Base-by-base conservation (phyloP, 2,113 vertebrate species). In the Nibea coibor region DNA sequence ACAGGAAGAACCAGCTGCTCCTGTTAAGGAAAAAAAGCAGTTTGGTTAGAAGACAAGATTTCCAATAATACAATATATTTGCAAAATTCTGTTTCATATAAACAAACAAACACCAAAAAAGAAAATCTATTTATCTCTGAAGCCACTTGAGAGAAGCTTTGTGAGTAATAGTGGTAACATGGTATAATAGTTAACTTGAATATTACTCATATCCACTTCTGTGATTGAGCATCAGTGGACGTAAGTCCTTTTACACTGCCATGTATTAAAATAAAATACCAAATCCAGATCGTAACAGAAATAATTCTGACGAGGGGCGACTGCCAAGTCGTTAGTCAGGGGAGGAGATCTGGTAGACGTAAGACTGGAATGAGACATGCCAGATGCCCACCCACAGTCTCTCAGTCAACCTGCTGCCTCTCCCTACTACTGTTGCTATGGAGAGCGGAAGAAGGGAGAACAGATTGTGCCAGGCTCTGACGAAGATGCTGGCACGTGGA, bases 381-480 rank as follows among this genome's bases (percentile, higher is more conserved):
- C 89, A 92, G 87, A 88, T 75, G 85, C 86, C 87, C 91, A 78
- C 94, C 93, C 88, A 92, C 94, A 57, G 92, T 94, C 94, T 95
- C 91, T 92, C 94, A 85, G 72, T 88, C 92, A 90, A 88, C 92
- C 90, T 91, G 84, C 87, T 90, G 76, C 81, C 65, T 93, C 87
- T 64, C 89, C 59, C 39, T 93, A 93, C 91, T 92, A 91, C 89
- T 56, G 89, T 92, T 93, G 87, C 92, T 48, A 93, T 92, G 93
- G 91, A 72, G 82, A 89, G 85, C 72, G 59, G 86, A 86, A 89
- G 88, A 63, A 62, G 68, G 78, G 86, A 85, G 80, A 85, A 69
- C 86, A 89, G 90, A 88, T 82, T 90, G 89, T 84, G 87, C 83
- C 89, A 89, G 67, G 87, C 84, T 88, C 87, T 92, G 92, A 92